Conservation (phyloP, 2,888 invertebrate species). For the Lochmaea crataegi region DNA sequence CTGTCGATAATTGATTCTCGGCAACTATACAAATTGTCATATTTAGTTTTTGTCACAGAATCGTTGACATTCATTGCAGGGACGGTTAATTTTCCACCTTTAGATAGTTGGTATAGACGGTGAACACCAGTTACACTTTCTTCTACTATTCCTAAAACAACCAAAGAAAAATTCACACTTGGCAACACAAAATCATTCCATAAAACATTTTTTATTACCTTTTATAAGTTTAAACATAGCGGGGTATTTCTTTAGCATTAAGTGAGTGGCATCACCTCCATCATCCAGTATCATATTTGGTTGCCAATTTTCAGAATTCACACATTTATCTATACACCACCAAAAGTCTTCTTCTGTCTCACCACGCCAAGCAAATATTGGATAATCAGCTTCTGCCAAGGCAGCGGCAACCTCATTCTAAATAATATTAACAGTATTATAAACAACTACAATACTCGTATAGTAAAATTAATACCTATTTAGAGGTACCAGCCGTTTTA, state of each 20-base stretch:
- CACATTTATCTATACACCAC: constrained; percentile 98
- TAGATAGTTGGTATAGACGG: constrained; percentile 93
- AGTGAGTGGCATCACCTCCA: constrained; percentile 96
- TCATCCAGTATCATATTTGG: constrained; percentile 98
- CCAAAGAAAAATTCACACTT: background rate
- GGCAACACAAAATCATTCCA: too few species aligned
- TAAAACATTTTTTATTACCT: constrained; percentile 64
- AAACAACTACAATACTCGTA: background rate
- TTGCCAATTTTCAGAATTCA: constrained; percentile 92
- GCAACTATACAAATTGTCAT: constrained; percentile 96
- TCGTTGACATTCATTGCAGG: constrained; percentile 99
- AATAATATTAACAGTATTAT: constrained; percentile 34
- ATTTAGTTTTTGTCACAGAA: constrained; percentile 97
- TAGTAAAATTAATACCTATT: too few species aligned
- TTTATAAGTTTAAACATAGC: constrained; percentile 93
- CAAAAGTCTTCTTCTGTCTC: constrained; percentile 98
- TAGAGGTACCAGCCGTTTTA: too few species aligned
- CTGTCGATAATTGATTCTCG: constrained; percentile 91
- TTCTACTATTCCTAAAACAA: constrained; percentile 86
- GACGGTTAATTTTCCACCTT: constrained; percentile 92
- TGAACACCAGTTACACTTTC: constrained; percentile 99
- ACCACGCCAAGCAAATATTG: constrained; percentile 96
- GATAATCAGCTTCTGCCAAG: constrained; percentile 88
- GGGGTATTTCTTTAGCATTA: constrained; percentile 96
- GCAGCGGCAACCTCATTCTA: constrained; percentile 98